A percentile compares a stretch with the other conserved stretches of the same genome.
Evolutionary conservation across 1,140 invertebrate species (phyloP).

Genomic region (Zaprionus capensis): DNA sequence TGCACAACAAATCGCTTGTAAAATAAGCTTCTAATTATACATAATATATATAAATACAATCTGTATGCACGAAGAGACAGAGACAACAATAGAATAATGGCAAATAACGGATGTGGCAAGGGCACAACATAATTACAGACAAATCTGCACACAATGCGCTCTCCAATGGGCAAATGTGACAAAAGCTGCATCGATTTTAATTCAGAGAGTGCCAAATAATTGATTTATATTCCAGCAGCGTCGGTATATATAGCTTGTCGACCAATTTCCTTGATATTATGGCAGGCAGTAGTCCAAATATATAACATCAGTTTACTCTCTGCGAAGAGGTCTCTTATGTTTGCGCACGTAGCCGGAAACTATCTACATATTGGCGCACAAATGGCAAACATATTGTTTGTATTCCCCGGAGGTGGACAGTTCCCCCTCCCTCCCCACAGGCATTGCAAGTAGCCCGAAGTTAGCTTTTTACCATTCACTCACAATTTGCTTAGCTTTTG

Average conservation of each 20-base stretch:
- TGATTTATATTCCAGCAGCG: not conserved
- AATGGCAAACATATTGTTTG: conserved; percentile 65
- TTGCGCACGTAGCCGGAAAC: conserved; percentile 61
- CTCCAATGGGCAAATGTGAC: not conserved
- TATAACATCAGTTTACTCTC: not conserved
- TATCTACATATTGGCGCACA: conserved; percentile 49
- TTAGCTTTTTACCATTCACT: conserved; percentile 48
- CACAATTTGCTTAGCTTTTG: conserved; percentile 60
- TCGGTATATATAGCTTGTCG: not conserved
- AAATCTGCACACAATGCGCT: not conserved
- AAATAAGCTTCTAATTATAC: conserved; percentile 10
- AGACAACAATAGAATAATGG: not conserved
- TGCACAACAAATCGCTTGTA: not conserved
- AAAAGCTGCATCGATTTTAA: not conserved
- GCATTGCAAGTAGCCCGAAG: conserved; percentile 62
- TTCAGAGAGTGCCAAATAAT: not conserved
- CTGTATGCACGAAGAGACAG: not conserved
- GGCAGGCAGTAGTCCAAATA: not conserved
- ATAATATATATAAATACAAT: not conserved
- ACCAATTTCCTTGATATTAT: not conserved
- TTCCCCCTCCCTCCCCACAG: conserved; percentile 22
- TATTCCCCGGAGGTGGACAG: conserved; percentile 24
- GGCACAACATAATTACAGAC: not conserved
- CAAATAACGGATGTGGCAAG: not conserved
- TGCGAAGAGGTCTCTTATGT: conserved; percentile 21